Evolutionary conservation across 2,797 vertebrate genomes (phyloP), one percentile per base, ranked within the genome.

Genomic region (Pipistrellus pipistrellus): DNA sequence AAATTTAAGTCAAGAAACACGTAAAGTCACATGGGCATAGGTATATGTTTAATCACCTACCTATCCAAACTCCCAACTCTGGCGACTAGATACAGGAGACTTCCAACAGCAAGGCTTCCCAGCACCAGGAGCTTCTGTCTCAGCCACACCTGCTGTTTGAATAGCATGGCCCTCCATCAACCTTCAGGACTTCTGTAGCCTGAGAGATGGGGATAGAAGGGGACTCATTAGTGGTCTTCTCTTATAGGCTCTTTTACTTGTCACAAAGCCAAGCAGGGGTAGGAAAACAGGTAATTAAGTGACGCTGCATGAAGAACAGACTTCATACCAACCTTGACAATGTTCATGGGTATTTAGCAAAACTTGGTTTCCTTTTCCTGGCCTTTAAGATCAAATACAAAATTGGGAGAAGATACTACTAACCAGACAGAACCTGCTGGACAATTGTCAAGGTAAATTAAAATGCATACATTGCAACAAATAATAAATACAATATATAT

Each of bases 141-240:
- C 98, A 99, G 99, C 99, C 99, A 98, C 98, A 97, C 99, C 99
- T 99, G 99, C 99, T 99, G 99, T 99, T 99, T 99, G 99, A 99
- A 99, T 98, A 99, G 99, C 99, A 99, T 99, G 99, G 99, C 99
- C 99, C 99, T 99, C 99, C 99, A 99, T 99, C 99, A 99, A 99
- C 99, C 99, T 99, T 99, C 98, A 99, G 99, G 99, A 99, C 99
- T 98, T 99, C 99, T 98, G 98, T 98, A 98, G 99, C 98, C 99
- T 99, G 98, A 97, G 95, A 97, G 94, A 98, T 30, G 93, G 96
- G 87, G 98, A 97, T 72, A 98, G 77, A 98, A 98, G 98, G 98
- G 87, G 82, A 93, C 93, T 95, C 90, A 96, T 98, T 97, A 99
- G 95, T 91, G 96, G 76, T 46, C 73, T 71, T 94, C 94, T 86